Evolutionary conservation across 2,113 vertebrate genomes (phyloP).

Genomic region (Colius striatus): DNA sequence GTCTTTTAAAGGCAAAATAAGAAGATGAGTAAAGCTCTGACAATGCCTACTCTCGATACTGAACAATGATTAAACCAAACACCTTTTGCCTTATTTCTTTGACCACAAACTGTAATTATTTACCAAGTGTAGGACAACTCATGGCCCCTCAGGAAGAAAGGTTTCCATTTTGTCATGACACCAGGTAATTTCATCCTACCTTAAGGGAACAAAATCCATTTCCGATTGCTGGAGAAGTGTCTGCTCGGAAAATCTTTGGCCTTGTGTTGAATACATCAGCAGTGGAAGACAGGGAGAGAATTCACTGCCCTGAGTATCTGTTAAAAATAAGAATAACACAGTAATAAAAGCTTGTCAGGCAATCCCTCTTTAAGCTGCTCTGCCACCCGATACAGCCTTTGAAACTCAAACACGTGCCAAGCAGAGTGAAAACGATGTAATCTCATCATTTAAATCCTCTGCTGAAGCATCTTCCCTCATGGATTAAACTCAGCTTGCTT

Average conservation of each 20-base stretch:
- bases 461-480: neutral
- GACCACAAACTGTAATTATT: neutral
- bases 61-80: neutral
- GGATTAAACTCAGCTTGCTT: neutral
- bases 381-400: neutral
- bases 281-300: constrained; percentile 81
- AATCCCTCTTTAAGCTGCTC: constrained; percentile 1
- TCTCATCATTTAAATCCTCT: neutral
- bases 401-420: neutral
- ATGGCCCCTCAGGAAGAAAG: neutral
- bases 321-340: constrained; percentile 18
- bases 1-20: neutral
- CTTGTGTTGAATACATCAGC: constrained; percentile 59
- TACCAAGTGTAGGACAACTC: neutral
- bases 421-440: neutral
- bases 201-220: constrained; percentile 84
- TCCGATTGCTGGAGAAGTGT: constrained; percentile 80
- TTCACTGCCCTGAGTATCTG: constrained; percentile 83
- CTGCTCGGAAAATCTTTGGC: constrained; percentile 69
- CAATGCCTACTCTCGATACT: neutral
- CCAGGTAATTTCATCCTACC: constrained; percentile 72
- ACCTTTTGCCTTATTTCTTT: neutral
- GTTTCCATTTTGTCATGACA: neutral
- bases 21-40: neutral
- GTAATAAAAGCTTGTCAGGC: neutral